Conservation (phyloP, 37 sponge, comb jelly and placozoan genomes). For the Halisarca cf. caerulea region DNA sequence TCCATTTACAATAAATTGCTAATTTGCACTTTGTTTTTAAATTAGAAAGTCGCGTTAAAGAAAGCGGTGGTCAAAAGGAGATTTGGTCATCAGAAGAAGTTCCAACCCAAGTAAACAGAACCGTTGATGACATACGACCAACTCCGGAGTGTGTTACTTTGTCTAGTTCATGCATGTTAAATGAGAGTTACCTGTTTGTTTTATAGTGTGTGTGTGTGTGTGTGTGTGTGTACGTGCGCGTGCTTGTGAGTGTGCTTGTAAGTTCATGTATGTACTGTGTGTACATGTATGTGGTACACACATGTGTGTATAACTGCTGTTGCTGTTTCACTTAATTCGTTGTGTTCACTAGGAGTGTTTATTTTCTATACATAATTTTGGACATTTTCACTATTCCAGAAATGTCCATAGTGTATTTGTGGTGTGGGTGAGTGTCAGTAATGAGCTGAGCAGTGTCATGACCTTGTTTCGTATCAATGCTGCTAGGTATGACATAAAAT, state of each 20-base stretch:
- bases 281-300: no score
- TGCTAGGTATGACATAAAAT: conserved; percentile 76
- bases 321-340: no score
- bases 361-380: no score
- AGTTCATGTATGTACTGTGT: no score
- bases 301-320: no score
- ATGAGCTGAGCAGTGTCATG: background rate
- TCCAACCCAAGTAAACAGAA: conserved; percentile 1
- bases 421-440: background rate
- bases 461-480: background rate
- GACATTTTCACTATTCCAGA: background rate
- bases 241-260: no score
- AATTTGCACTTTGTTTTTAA: no score
- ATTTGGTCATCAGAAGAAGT: conserved; percentile 76
- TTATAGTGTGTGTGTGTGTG: no score
- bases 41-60: background rate
- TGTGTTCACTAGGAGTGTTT: no score
- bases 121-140: conserved; percentile 73
- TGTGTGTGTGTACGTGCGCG: no score
- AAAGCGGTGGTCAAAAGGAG: conserved; percentile 33
- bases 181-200: no score
- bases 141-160: conserved; percentile 70
- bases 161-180: background rate
- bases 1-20: no score
- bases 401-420: background rate